These are phyloP conservation scores for Cephalopterus ornatus DNA, from an alignment of 2,113 vertebrate genomes.

Conservation along the genomic window DNA sequence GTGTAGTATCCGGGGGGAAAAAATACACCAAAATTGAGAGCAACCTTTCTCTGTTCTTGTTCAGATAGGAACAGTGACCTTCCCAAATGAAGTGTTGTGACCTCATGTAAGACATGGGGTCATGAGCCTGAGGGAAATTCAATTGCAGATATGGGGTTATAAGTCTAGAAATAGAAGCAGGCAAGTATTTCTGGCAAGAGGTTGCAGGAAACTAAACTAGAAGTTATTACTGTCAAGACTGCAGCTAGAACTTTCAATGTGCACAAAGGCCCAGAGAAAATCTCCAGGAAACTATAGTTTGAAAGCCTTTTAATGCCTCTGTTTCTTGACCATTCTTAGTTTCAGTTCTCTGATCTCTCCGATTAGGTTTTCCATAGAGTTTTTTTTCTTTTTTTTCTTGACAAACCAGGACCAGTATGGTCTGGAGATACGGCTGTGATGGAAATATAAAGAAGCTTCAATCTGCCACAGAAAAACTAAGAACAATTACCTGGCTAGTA, in stretches of 20 bases:
- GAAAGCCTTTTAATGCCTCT: neutral
- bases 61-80: slow-evolving; percentile 10
- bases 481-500: neutral
- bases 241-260: slow-evolving; percentile 18
- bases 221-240: slow-evolving; percentile 35
- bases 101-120: slow-evolving; percentile 45
- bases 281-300: neutral
- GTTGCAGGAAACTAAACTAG: slow-evolving; percentile 29
- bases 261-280: neutral
- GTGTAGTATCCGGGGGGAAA: neutral
- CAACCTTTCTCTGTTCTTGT: slow-evolving; percentile 24
- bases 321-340: neutral
- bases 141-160: neutral
- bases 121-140: slow-evolving; percentile 43
- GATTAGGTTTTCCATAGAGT: neutral
- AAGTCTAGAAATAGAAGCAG: slow-evolving; percentile 56
- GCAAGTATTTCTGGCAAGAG: slow-evolving; percentile 25
- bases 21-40: neutral
- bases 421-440: neutral
- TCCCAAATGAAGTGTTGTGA: slow-evolving; percentile 28
- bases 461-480: neutral
- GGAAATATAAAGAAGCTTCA: neutral
- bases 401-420: neutral
- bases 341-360: neutral
- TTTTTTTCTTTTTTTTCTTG: neutral